Percentiles rank a stretch among this genome's conserved stretches.
phyloP scores from a whole-genome alignment of 1,140 invertebrate genomes.

The Stenopsyche tienmushanensis region DNA sequence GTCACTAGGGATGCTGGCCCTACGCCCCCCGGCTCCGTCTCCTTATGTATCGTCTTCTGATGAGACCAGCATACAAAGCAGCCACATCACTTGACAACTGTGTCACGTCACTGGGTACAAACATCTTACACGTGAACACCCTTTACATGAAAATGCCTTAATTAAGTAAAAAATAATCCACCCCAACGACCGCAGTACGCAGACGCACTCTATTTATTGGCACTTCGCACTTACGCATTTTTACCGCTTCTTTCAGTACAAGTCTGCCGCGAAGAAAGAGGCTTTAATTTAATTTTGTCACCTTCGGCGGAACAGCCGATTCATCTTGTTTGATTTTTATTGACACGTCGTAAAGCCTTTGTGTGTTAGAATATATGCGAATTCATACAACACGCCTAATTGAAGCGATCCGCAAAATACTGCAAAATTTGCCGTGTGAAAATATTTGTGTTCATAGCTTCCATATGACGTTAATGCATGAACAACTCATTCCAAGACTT shows the following conservation, averaged over 20 bases:
- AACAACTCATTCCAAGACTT: too few species aligned
- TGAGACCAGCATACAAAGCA: background rate
- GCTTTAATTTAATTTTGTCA: background rate
- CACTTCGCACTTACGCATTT: too few species aligned
- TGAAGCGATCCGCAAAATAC: too few species aligned
- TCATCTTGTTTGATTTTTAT: background rate
- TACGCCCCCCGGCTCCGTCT: background rate
- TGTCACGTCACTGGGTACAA: constrained; percentile 10
- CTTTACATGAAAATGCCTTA: constrained; percentile 30
- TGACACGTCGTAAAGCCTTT: background rate
- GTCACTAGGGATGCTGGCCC: constrained; percentile 12
- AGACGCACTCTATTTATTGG: background rate
- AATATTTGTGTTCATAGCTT: too few species aligned
- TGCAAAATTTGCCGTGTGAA: too few species aligned
- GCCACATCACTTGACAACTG: background rate
- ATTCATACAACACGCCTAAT: too few species aligned
- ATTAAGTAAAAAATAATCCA: constrained; percentile 14
- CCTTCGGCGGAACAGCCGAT: too few species aligned
- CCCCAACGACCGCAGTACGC: background rate
- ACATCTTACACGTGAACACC: constrained; percentile 21
- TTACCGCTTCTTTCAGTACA: too few species aligned
- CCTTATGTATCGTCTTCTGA: background rate
- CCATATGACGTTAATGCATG: too few species aligned
- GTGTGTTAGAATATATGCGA: background rate
- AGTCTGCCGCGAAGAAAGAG: too few species aligned